Percentiles rank a stretch among this genome's conserved stretches.
These are phyloP conservation scores for Lucilia sericata DNA, from an alignment of 1,140 invertebrate genomes.

Conservation along the genomic window DNA sequence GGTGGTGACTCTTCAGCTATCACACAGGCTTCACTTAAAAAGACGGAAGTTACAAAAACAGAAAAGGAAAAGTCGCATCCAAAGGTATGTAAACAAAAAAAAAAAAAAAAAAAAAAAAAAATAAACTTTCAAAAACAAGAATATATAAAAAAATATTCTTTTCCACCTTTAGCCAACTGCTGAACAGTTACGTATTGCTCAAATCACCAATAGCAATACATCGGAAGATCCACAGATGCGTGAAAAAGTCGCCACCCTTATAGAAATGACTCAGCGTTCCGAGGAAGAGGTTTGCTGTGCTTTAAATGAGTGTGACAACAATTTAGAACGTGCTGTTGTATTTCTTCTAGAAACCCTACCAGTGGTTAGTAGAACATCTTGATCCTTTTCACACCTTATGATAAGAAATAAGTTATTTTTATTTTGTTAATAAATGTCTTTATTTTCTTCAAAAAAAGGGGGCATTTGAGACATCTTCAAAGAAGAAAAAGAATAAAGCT, in stretches of 20 bases:
- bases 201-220: conserved; percentile 76
- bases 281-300: conserved; percentile 87
- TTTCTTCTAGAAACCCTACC: conserved; percentile 79
- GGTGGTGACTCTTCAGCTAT: conserved; percentile 50
- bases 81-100: conserved; percentile 51
- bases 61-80: conserved; percentile 67
- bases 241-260: conserved; percentile 81
- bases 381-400: not conserved
- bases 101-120: too few species aligned
- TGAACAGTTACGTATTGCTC: conserved; percentile 77
- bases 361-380: conserved; percentile 67
- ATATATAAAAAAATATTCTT: too few species aligned
- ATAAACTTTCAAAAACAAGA: not conserved
- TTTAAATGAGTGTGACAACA: conserved; percentile 84
- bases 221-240: conserved; percentile 76
- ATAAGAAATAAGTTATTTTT: not conserved
- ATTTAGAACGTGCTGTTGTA: conserved; percentile 79
- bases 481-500: conserved; percentile 87
- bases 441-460: conserved; percentile 67
- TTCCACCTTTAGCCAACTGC: conserved; percentile 60
- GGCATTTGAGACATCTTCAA: conserved; percentile 83
- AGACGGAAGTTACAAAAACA: conserved; percentile 65
- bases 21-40: conserved; percentile 54
- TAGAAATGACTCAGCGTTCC: conserved; percentile 83
- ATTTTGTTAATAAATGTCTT: too few species aligned